phyloP scores from a whole-genome alignment of 2,113 vertebrate genomes.

The Hippocampus guttulatus region DNA sequence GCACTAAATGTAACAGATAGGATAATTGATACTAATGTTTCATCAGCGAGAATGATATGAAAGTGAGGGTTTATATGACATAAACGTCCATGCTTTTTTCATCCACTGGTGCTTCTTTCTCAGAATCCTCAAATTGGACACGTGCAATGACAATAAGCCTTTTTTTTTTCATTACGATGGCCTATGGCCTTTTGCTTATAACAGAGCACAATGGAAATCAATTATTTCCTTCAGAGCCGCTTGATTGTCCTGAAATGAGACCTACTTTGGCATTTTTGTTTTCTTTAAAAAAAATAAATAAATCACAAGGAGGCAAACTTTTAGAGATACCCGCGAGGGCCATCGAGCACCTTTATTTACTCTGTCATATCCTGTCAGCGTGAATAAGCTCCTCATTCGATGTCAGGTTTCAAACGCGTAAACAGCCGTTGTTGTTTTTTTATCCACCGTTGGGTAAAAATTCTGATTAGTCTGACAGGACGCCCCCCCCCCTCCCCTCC shows the following conservation, averaged over 20 bases:
- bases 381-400: constrained; percentile 36
- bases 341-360: constrained; percentile 54
- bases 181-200: constrained; percentile 31
- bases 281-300: constrained; percentile 25
- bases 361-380: constrained; percentile 48
- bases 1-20: background rate
- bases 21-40: background rate
- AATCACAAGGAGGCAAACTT: constrained; percentile 46
- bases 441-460: constrained; percentile 22
- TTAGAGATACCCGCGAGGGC: constrained; percentile 41
- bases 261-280: constrained; percentile 32
- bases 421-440: constrained; percentile 40
- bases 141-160: too few relatives aligned
- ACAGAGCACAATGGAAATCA: constrained; percentile 28
- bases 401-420: constrained; percentile 46
- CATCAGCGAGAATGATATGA: background rate
- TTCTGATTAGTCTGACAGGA: constrained; percentile 51
- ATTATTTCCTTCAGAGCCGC: constrained; percentile 30
- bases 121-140: constrained; percentile 10
- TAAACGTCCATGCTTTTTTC: constrained; percentile 11
- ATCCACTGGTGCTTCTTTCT: constrained; percentile 11
- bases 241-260: constrained; percentile 43
- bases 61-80: background rate
- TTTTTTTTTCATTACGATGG: background rate
- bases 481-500: constrained; percentile 7